A percentile compares a stretch with the other conserved stretches of the same genome.
Conservation (phyloP, 2,888 invertebrate species). For the Zygothrica quintamaculata region DNA sequence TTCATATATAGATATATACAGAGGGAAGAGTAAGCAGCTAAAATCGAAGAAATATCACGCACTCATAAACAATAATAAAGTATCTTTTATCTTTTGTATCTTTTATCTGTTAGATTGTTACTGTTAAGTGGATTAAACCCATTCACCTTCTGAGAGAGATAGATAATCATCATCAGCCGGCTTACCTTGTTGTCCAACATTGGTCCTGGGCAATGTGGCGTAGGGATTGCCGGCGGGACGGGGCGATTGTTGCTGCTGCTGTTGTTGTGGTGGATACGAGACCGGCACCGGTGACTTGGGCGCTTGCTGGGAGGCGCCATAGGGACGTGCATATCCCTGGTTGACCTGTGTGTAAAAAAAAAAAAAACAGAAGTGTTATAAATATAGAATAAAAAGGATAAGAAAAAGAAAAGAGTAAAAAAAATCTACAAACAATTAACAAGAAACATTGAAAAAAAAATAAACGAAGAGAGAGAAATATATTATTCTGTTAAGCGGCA, state of each 20-base stretch:
- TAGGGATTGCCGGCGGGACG: slow-evolving; percentile 80
- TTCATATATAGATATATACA: slow-evolving; percentile 1
- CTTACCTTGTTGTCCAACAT: slow-evolving; percentile 84
- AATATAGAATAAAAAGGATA: background rate
- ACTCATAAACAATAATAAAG: background rate
- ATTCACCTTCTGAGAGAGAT: slow-evolving; percentile 79
- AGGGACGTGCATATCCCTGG: slow-evolving; percentile 84
- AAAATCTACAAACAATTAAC: slow-evolving; percentile 6
- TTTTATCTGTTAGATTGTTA: slow-evolving; percentile 2
- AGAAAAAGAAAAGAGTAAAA: background rate
- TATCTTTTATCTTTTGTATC: slow-evolving; percentile 14
- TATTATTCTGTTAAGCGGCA: slow-evolving; percentile 1
- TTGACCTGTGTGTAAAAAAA: slow-evolving; percentile 75
- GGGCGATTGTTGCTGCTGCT: slow-evolving; percentile 67
- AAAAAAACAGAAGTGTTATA: background rate
- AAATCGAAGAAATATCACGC: slow-evolving; percentile 39
- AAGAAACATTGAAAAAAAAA: slow-evolving; percentile 11
- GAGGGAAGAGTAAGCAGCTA: slow-evolving; percentile 22
- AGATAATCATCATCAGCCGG: slow-evolving; percentile 68
- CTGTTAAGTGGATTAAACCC: too few relatives aligned
- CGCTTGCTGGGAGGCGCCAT: slow-evolving; percentile 75
- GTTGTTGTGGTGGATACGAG: slow-evolving; percentile 82
- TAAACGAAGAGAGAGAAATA: background rate
- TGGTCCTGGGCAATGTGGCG: slow-evolving; percentile 83
- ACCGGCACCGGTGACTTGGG: slow-evolving; percentile 83